Evolutionary conservation across 1,140 invertebrate species (phyloP).

Genomic region (Polypedilum pembai): DNA sequence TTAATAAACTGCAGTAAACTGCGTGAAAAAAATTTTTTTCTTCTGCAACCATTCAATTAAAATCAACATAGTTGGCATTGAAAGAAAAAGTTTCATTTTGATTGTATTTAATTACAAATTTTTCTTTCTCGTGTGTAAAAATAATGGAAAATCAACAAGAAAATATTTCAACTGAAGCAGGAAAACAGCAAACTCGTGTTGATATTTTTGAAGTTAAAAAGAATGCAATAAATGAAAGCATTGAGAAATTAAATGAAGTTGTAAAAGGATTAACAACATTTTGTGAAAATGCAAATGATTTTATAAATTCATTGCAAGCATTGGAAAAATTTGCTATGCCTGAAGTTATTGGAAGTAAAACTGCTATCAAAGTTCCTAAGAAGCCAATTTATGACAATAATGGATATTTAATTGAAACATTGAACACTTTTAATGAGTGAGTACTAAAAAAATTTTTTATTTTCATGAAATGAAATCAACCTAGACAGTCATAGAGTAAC

Average conservation of each 20-base stretch:
- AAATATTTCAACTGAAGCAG: neutral
- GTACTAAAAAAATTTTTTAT: neutral
- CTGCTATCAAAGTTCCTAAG: neutral
- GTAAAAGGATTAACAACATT: neutral
- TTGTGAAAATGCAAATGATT: neutral
- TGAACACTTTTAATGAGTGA: neutral
- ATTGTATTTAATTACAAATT: neutral
- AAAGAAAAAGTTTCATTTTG: neutral
- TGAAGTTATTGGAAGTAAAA: neutral
- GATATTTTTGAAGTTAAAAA: neutral
- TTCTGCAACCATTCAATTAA: too few species aligned
- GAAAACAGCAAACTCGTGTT: neutral
- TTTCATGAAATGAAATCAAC: too few species aligned
- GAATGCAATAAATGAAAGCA: neutral
- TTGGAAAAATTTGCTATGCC: neutral
- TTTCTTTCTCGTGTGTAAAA: neutral
- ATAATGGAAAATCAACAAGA: neutral
- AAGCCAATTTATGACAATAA: neutral
- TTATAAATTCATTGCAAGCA: neutral
- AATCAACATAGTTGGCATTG: too few species aligned
- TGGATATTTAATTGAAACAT: neutral
- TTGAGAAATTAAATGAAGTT: neutral
- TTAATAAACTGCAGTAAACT: too few species aligned
- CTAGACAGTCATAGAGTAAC: too few species aligned
- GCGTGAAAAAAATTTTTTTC: too few species aligned